Base-by-base conservation (phyloP, 1,140 invertebrate genomes). In the Bactericera cockerelli region DNA sequence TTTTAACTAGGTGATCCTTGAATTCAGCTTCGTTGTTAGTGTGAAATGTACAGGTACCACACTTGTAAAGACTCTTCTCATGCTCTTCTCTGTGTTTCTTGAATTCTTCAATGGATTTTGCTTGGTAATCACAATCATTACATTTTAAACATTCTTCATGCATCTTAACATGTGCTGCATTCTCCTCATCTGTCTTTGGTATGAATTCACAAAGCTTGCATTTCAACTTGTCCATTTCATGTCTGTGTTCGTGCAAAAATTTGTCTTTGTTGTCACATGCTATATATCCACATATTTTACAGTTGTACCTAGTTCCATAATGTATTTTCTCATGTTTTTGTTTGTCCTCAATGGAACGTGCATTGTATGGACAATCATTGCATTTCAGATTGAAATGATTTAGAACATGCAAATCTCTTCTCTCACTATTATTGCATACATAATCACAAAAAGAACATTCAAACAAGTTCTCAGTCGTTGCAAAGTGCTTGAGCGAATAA, bases 301-400 rank as follows among this genome's bases (percentile, higher is more conserved):
- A 49, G 6, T 49, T 49, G 4, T 10, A 49, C 22, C 19, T 49
- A n/a, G 4, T 49, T 4, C 19, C n/a, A 19, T 6, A 16, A 49
- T 49, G 42, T 6, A 49, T 19, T 49, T 49, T 49, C 6, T 49
- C 42, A 49, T 49, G 42, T 49, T 6, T 16, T 49, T 49, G n/a
- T n/a, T 49, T 49, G n/a, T 49, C 42, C 19, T 49, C 42, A n/a
- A 49, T 49, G 8, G 42, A 49, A 19, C 42, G 42, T 4, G 4
- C 22, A 19, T 10, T 49, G 22, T 49, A 22, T 10, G n/a, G 4
- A 49, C 42, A 49, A 10, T 49, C 42, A 49, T 8, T 49, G 19
- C 42, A 49, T 49, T 49, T 49, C 42, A 49, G 19, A 49, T 49
- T 49, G 22, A 49, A 49, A 49, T 49, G 42, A 49, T 49, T 49